These are phyloP conservation scores for Falcunculus frontatus DNA, from an alignment of 2,113 vertebrate species.

Conservation along the genomic window DNA sequence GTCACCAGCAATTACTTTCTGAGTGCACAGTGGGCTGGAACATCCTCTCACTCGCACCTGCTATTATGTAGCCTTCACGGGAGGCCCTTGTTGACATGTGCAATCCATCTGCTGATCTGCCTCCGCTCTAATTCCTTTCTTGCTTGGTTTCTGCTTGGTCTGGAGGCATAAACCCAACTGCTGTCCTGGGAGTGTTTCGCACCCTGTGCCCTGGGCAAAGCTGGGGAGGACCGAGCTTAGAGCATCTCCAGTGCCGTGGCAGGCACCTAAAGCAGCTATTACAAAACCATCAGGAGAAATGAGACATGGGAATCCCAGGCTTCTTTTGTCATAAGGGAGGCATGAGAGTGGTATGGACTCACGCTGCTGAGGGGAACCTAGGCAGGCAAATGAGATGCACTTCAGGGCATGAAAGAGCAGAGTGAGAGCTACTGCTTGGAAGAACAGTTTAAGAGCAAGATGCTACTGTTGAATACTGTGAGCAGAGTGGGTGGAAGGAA, in stretches of 20 bases:
- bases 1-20: neutral
- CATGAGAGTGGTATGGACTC: neutral
- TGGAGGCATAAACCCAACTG: neutral
- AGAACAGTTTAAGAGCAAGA: neutral
- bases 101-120: neutral
- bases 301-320: neutral
- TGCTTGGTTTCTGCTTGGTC: neutral
- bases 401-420: neutral
- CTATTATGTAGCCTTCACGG: neutral
- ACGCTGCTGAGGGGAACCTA: neutral
- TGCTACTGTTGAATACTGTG: neutral
- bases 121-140: neutral
- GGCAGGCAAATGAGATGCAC: neutral
- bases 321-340: neutral
- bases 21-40: neutral
- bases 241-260: neutral
- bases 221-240: neutral
- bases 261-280: neutral
- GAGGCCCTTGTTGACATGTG: neutral
- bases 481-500: neutral
- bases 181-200: neutral
- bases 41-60: neutral
- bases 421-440: neutral
- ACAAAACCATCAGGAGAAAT: neutral
- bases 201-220: neutral